phyloP scores from a whole-genome alignment of 2,797 vertebrate genomes.

The Enteromius unitaeniatus region DNA sequence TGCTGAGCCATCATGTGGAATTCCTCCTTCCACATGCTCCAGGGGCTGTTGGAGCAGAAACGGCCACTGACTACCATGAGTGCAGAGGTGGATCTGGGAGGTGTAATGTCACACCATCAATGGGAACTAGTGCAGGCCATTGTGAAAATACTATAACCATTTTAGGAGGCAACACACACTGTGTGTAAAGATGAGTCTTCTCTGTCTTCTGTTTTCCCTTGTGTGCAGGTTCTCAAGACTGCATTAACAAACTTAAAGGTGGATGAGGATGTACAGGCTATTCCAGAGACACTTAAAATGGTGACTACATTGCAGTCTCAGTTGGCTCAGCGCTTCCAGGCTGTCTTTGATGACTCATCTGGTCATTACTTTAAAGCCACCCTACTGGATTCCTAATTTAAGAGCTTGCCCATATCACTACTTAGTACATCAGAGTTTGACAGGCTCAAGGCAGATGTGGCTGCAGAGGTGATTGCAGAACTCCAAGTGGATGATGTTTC shows the following conservation, averaged over 20 bases:
- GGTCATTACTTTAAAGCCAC: conserved; percentile 32
- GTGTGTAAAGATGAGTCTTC: conserved; percentile 38
- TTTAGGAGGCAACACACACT: conserved; percentile 21
- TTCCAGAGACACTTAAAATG: too few species aligned
- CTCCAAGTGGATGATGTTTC: conserved; percentile 33
- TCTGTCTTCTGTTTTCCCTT: conserved; percentile 24
- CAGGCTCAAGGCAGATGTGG: too few species aligned
- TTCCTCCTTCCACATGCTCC: conserved; percentile 11
- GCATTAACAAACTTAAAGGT: conserved; percentile 35
- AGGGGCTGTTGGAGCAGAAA: conserved; percentile 33
- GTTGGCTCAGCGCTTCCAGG: conserved; percentile 19
- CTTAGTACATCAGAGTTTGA: not conserved
- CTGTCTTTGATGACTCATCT: conserved; percentile 29
- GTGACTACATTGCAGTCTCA: too few species aligned
- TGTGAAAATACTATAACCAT: conserved; percentile 42
- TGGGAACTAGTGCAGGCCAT: conserved; percentile 41
- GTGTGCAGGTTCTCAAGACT: conserved; percentile 1
- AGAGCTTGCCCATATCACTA: conserved; percentile 21
- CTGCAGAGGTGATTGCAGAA: conserved; percentile 19
- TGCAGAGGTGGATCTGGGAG: conserved; percentile 38
- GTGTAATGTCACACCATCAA: conserved; percentile 43
- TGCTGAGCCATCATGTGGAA: not conserved
- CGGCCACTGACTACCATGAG: conserved; percentile 28
- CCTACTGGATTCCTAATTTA: conserved; percentile 23
- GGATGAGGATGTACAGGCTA: not conserved